Base-by-base conservation (phyloP, 2,797 vertebrate species). In the Enteromius anoplus region DNA sequence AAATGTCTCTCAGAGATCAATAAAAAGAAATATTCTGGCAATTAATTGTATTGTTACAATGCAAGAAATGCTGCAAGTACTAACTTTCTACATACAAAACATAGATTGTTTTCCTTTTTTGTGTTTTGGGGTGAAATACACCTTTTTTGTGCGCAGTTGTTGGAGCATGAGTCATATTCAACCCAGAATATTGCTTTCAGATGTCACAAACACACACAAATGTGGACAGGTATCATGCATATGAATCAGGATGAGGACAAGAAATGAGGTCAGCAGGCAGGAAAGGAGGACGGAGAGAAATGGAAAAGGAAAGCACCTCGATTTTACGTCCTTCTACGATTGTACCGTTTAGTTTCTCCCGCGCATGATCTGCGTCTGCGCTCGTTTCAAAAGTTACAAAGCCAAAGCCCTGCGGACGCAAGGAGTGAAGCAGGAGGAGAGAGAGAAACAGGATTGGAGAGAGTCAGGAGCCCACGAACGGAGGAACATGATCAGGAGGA, bases 251-350 rank as follows among this genome's bases (percentile, higher is more conserved):
- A 79, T 42, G 86, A 82, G 81, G 68, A 87, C 75, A 89, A 73
- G 53, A 80, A 71, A 66, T 65, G 65, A 68, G 55, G 26, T 66
- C 40, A 78, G 55, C n/a, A 65, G 86, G 78, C 47, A 47, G 55
- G 58, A 84, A 53, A 49, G 49, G 64, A 29, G 49, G 19, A 53
- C 11, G 55, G 53, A 78, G 34, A 77, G 81, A 87, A 83, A 80
- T 85, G 64, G 86, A 86, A 49, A 89, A 68, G 69, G 70, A 85
- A 85, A 84, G 75, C 90, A 91, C 96, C 96, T 97, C 96, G 90
- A 97, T 97, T 93, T 97, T 97, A 93, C 96, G 96, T 91, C 96
- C 96, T 94, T 97, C 96, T 94, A 97, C 96, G 94, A 96, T 96
- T 92, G 96, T 96, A 93, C 95, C 96, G 89, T 97, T 96, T 95